phyloP scores from a whole-genome alignment of 2,797 vertebrate genomes.

The Borostomias antarcticus region DNA sequence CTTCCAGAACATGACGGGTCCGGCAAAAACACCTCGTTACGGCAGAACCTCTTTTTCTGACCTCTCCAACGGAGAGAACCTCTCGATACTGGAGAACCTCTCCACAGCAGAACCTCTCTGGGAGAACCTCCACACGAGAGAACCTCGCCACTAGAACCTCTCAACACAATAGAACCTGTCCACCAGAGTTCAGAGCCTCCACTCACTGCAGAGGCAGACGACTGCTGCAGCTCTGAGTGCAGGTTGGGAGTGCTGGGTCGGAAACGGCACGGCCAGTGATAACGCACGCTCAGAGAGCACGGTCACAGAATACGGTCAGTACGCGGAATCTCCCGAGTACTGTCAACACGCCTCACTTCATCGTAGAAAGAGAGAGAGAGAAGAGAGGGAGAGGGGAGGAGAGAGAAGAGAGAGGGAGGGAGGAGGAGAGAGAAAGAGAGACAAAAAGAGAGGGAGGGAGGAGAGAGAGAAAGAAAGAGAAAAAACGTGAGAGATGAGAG shows the following conservation, averaged over 20 bases:
- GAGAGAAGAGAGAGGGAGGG: background rate
- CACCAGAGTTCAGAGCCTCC: background rate
- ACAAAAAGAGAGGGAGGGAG: background rate
- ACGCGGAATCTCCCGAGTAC: background rate
- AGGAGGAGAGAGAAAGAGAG: background rate
- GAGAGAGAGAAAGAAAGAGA: background rate
- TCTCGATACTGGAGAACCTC: background rate
- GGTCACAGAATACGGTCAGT: background rate
- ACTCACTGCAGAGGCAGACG: background rate
- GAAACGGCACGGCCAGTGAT: background rate
- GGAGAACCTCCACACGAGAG: background rate
- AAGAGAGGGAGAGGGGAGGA: background rate
- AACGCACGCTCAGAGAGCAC: background rate
- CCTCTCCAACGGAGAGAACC: background rate
- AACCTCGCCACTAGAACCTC: background rate
- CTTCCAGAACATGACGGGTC: slow-evolving; percentile 53
- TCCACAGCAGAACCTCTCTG: background rate
- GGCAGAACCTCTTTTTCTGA: background rate
- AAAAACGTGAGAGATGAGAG: slow-evolving; percentile 12
- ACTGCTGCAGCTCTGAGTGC: background rate
- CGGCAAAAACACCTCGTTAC: background rate
- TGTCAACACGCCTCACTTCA: slow-evolving; percentile 3
- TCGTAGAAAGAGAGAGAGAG: background rate
- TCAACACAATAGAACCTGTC: background rate
- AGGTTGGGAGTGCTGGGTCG: background rate